A percentile compares a stretch with the other conserved stretches of the same genome.
Conservation (phyloP, 2,113 vertebrate species). For the Propithecus coquereli region DNA sequence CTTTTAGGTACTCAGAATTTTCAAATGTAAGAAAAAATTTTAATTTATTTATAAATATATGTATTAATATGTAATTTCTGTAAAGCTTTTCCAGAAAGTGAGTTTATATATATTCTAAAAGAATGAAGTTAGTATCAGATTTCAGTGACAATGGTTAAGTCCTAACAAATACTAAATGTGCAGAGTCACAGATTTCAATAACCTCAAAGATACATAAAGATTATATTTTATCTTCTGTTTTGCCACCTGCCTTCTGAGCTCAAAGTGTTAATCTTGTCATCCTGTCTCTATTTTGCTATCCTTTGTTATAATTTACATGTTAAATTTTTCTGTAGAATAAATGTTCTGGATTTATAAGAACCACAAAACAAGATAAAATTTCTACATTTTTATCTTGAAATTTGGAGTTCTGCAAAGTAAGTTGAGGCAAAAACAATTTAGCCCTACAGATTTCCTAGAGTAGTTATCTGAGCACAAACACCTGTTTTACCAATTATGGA, state of each 20-base stretch:
- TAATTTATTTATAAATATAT: constrained; percentile 21
- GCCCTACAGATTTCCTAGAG: neutral
- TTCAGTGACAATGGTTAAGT: constrained; percentile 55
- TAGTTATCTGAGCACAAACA: constrained; percentile 34
- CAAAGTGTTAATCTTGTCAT: neutral
- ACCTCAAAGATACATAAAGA: neutral
- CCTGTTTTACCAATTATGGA: constrained; percentile 57
- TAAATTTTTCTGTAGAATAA: constrained; percentile 27
- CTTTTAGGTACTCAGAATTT: constrained; percentile 33
- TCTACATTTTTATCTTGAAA: constrained; percentile 49
- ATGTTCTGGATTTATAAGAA: constrained; percentile 43
- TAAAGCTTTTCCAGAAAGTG: neutral
- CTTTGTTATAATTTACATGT: constrained; percentile 19
- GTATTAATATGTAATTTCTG: constrained; percentile 23
- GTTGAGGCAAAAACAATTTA: constrained; percentile 36
- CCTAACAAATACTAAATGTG: constrained; percentile 51
- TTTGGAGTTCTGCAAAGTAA: neutral
- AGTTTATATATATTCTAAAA: constrained; percentile 57
- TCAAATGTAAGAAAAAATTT: constrained; percentile 15
- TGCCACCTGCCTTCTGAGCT: neutral
- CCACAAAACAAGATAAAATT: constrained; percentile 18
- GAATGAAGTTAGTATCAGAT: constrained; percentile 47
- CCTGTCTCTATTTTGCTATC: neutral
- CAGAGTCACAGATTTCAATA: constrained; percentile 50
- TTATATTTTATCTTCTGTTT: constrained; percentile 42